Conservation (phyloP, 1,140 invertebrate genomes). For the Macrocentrus cingulum region DNA sequence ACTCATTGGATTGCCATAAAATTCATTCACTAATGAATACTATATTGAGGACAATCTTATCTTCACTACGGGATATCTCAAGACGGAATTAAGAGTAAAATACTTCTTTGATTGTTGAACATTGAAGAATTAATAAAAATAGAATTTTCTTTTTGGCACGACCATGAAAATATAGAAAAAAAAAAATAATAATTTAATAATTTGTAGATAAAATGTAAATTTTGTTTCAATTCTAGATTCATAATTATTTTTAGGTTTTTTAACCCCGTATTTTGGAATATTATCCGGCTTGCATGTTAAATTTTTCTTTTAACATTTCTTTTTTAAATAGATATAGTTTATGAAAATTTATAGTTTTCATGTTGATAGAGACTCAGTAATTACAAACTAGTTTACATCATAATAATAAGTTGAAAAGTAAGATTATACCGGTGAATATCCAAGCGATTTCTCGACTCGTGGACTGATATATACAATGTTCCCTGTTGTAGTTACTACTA, state of each 20-base stretch:
- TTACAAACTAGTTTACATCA: too few relatives aligned
- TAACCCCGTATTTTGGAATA: too few relatives aligned
- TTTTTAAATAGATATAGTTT: too few relatives aligned
- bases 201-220: too few relatives aligned
- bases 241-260: too few relatives aligned
- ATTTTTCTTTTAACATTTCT: too few relatives aligned
- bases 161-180: too few relatives aligned
- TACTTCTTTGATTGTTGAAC: conserved; percentile 45
- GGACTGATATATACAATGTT: conserved; percentile 86
- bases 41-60: conserved; percentile 34
- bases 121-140: conserved; percentile 36
- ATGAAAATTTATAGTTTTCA: neutral
- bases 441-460: conserved; percentile 79
- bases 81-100: conserved; percentile 42
- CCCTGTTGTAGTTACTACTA: conserved; percentile 78
- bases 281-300: too few relatives aligned
- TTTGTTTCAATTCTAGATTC: too few relatives aligned
- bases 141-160: too few relatives aligned
- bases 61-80: conserved; percentile 46
- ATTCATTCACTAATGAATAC: neutral
- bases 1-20: neutral
- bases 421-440: conserved; percentile 76
- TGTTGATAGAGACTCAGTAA: too few relatives aligned
- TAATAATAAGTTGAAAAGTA: neutral
- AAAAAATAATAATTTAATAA: too few relatives aligned